phyloP scores from a whole-genome alignment of 53 echinoderm and acorn worm species.

The Luidia sarsii region DNA sequence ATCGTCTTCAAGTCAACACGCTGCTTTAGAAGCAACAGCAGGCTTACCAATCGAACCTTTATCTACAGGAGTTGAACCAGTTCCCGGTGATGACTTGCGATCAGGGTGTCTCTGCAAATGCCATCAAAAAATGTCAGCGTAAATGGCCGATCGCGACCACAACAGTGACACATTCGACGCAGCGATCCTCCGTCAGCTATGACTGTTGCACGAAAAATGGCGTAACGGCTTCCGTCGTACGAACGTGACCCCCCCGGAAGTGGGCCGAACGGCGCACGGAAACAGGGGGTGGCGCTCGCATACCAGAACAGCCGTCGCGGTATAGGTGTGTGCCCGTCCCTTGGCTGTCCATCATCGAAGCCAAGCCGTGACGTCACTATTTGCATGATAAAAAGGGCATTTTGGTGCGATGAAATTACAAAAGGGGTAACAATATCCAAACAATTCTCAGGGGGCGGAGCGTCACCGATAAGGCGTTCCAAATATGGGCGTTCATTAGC shows the following conservation, averaged over 20 bases:
- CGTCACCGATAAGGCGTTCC: neutral
- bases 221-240: neutral
- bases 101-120: neutral
- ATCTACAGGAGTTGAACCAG: too few relatives aligned
- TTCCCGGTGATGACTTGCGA: too few relatives aligned
- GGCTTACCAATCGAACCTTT: too few relatives aligned
- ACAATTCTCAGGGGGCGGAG: slow-evolving; percentile 2
- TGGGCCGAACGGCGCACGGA: neutral
- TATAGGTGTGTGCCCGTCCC: slow-evolving; percentile 34
- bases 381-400: slow-evolving; percentile 12
- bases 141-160: neutral
- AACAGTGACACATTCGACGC: slow-evolving; percentile 24
- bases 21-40: too few relatives aligned
- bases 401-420: neutral
- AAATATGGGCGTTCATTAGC: slow-evolving; percentile 30
- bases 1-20: too few relatives aligned
- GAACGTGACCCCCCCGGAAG: slow-evolving; percentile 36
- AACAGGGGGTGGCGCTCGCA: slow-evolving; percentile 29
- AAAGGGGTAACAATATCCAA: neutral
- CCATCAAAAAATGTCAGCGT: neutral
- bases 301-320: slow-evolving; percentile 45
- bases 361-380: slow-evolving; percentile 44
- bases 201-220: slow-evolving; percentile 58
- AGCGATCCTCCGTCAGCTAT: neutral
- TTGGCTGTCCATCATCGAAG: slow-evolving; percentile 42